These are phyloP conservation scores for Spondyliosoma cantharus DNA, from an alignment of 2,797 vertebrate genomes.

Conservation along the genomic window DNA sequence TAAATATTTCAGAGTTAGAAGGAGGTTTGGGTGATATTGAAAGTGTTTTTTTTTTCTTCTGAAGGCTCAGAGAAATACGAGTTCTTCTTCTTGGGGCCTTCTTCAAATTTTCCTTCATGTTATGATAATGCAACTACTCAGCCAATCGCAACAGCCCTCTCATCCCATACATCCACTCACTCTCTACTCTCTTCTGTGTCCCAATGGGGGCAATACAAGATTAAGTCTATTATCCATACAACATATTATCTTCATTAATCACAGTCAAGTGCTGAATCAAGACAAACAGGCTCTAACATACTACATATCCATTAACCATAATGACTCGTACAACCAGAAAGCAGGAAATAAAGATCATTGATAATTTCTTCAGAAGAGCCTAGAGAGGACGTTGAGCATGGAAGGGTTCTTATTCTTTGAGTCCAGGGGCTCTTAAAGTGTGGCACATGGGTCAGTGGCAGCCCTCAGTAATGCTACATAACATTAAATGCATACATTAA, in stretches of 20 bases:
- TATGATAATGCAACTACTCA: conserved; percentile 15
- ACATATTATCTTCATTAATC: background rate
- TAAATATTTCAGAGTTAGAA: conserved; percentile 52
- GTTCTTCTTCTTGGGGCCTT: conserved; percentile 14
- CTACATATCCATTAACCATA: conserved; percentile 6
- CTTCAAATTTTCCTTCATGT: conserved; percentile 10
- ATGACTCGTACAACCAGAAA: conserved; percentile 5
- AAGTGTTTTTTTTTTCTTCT: conserved; percentile 29
- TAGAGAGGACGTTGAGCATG: background rate
- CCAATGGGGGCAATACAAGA: background rate
- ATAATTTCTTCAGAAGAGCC: background rate
- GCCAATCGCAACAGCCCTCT: background rate
- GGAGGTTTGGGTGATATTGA: conserved; percentile 15
- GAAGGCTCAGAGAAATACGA: conserved; percentile 42
- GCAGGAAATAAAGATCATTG: background rate
- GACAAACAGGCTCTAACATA: background rate
- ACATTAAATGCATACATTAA: too few species aligned
- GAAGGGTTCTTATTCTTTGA: background rate
- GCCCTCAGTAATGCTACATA: too few species aligned
- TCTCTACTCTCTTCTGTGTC: conserved; percentile 1
- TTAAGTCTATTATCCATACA: background rate
- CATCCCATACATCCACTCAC: background rate
- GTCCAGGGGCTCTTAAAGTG: background rate
- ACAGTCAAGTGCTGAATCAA: background rate
- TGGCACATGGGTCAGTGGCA: too few species aligned